phyloP scores from a whole-genome alignment of 2,113 vertebrate genomes.

The Eidolon helvum region DNA sequence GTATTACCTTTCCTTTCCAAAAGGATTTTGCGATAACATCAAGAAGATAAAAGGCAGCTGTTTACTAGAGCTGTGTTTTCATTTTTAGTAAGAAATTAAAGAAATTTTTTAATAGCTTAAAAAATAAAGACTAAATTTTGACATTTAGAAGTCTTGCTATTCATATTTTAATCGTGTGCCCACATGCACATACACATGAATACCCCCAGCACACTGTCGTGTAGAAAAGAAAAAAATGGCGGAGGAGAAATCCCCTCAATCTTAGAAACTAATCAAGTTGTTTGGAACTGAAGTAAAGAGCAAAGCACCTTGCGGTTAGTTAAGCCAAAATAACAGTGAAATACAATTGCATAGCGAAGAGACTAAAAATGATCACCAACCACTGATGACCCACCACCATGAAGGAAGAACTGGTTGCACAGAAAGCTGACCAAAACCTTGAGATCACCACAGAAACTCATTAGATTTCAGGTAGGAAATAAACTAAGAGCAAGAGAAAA shows the following conservation, averaged over 20 bases:
- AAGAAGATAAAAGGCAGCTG: background rate
- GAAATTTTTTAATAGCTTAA: slow-evolving; percentile 13
- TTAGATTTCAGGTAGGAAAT: slow-evolving; percentile 84
- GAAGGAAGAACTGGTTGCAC: slow-evolving; percentile 73
- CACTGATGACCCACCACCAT: slow-evolving; percentile 84
- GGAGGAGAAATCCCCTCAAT: background rate
- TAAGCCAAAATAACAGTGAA: slow-evolving; percentile 68
- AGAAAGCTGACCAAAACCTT: slow-evolving; percentile 80
- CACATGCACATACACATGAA: background rate
- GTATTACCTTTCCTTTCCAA: background rate
- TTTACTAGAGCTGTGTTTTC: background rate
- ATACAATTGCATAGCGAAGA: slow-evolving; percentile 68
- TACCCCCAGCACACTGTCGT: background rate
- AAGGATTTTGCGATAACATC: background rate
- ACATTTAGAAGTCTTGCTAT: background rate
- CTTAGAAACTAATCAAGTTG: slow-evolving; percentile 42
- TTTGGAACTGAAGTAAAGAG: slow-evolving; percentile 75
- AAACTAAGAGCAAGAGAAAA: slow-evolving; percentile 83
- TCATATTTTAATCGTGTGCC: background rate
- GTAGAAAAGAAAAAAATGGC: background rate
- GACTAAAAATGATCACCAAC: slow-evolving; percentile 79
- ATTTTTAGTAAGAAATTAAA: slow-evolving; percentile 17
- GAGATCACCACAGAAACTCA: slow-evolving; percentile 83
- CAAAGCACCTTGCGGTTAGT: slow-evolving; percentile 74
- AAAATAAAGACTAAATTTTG: slow-evolving; percentile 33